These are phyloP conservation scores for Phymastichus coffea DNA, from an alignment of 1,140 invertebrate genomes.

Conservation along the genomic window DNA sequence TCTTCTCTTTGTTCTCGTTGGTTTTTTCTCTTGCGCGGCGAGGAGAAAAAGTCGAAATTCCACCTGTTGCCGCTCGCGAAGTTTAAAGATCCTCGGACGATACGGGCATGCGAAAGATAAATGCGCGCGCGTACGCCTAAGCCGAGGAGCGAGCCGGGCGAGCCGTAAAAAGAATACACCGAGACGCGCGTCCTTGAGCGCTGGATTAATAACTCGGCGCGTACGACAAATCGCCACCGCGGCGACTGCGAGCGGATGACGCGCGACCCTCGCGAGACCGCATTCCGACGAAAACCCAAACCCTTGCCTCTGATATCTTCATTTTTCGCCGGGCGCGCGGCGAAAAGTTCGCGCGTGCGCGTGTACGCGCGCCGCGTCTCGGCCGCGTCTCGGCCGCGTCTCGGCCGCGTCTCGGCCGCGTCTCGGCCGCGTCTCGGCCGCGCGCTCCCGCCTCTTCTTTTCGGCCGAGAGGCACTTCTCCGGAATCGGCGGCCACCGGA, in stretches of 20 bases:
- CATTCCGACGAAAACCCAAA: background rate
- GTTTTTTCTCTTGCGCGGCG: too few species aligned
- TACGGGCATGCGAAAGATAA: background rate
- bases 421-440: too few species aligned
- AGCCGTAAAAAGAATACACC: too few species aligned
- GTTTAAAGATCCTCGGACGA: constrained; percentile 5
- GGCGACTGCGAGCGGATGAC: background rate
- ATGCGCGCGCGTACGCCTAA: background rate
- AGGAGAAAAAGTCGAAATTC: constrained; percentile 1
- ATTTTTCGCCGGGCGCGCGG: constrained; percentile 1
- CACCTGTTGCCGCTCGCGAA: background rate
- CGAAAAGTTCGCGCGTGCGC: too few species aligned
- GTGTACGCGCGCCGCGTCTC: too few species aligned
- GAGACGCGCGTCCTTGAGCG: background rate
- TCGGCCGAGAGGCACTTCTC: too few species aligned
- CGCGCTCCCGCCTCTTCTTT: too few species aligned
- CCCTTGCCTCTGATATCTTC: constrained; percentile 11
- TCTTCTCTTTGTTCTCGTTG: too few species aligned
- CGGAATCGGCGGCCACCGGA: too few species aligned
- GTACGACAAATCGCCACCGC: background rate
- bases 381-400: too few species aligned
- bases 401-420: too few species aligned
- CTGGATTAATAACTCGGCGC: background rate
- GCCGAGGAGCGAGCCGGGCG: too few species aligned
- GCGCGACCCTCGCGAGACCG: constrained; percentile 19